Evolutionary conservation across 1,140 invertebrate species (phyloP).

Genomic region (Nixonia krombeini): DNA sequence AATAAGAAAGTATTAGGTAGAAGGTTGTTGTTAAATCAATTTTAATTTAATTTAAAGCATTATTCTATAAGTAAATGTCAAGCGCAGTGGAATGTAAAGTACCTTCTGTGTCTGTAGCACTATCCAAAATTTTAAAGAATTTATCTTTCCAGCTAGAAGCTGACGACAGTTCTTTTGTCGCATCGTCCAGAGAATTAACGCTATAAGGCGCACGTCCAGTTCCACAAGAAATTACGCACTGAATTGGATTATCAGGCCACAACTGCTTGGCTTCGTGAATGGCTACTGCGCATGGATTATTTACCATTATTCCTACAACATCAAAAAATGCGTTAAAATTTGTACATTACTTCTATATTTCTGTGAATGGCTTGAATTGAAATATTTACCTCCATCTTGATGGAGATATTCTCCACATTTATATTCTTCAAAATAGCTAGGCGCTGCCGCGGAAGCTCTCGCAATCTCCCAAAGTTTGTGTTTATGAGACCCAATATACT

Average conservation of each 20-base stretch:
- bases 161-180: slow-evolving; percentile 52
- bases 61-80: slow-evolving; percentile 2
- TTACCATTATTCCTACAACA: slow-evolving; percentile 89
- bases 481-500: slow-evolving; percentile 84
- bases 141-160: slow-evolving; percentile 83
- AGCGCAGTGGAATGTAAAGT: slow-evolving; percentile 30
- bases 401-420: slow-evolving; percentile 82
- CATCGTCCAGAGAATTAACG: slow-evolving; percentile 61
- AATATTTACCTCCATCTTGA: slow-evolving; percentile 76
- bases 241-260: slow-evolving; percentile 85
- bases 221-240: slow-evolving; percentile 91
- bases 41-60: slow-evolving; percentile 9
- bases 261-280: slow-evolving; percentile 89
- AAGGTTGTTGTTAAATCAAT: slow-evolving; percentile 13
- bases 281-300: slow-evolving; percentile 92
- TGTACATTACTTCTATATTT: no score
- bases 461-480: slow-evolving; percentile 90
- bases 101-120: slow-evolving; percentile 93
- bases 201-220: slow-evolving; percentile 78
- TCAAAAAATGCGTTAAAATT: slow-evolving; percentile 55
- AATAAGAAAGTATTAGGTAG: slow-evolving; percentile 40
- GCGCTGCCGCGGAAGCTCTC: slow-evolving; percentile 92
- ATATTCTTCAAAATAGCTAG: slow-evolving; percentile 93
- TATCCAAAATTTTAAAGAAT: slow-evolving; percentile 88
- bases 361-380: no score